Evolutionary conservation across 2,888 invertebrate species (phyloP).

Genomic region (Ophraella communa): DNA sequence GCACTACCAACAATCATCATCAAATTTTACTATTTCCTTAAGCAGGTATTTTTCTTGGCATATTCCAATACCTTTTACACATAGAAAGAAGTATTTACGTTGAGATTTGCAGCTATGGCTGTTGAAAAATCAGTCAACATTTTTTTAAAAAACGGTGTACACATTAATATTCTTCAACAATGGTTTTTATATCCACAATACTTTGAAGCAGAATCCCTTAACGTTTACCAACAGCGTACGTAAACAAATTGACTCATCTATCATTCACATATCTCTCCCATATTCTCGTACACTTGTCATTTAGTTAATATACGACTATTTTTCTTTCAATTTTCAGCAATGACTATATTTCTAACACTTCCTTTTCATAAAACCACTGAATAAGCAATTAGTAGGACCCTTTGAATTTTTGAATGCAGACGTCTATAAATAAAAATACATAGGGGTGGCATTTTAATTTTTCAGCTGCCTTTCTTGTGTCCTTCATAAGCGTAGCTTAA

Average conservation of each 20-base stretch:
- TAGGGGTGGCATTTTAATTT: slow-evolving; percentile 30
- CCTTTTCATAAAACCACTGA: slow-evolving; percentile 24
- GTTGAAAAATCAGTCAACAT: no score
- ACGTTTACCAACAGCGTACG: not conserved
- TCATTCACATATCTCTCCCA: slow-evolving; percentile 13
- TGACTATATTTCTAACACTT: slow-evolving; percentile 23
- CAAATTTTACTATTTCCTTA: no score
- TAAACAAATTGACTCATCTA: slow-evolving; percentile 12
- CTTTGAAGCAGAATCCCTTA: not conserved
- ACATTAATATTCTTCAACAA: not conserved
- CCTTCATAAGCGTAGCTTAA: not conserved
- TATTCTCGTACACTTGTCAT: slow-evolving; percentile 15
- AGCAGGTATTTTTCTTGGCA: no score
- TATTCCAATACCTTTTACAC: no score
- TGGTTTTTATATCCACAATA: not conserved
- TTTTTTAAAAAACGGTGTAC: no score
- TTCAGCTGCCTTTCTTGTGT: slow-evolving; percentile 27
- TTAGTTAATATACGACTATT: slow-evolving; percentile 20
- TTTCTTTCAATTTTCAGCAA: slow-evolving; percentile 23
- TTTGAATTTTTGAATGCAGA: slow-evolving; percentile 20
- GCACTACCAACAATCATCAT: no score
- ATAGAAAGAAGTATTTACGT: no score
- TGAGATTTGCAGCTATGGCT: no score
- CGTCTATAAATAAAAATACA: slow-evolving; percentile 25
- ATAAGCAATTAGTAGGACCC: slow-evolving; percentile 29